Evolutionary conservation across 1,140 invertebrate species (phyloP), one percentile per base, ranked within the genome.

Genomic region (Amyelois transitella): DNA sequence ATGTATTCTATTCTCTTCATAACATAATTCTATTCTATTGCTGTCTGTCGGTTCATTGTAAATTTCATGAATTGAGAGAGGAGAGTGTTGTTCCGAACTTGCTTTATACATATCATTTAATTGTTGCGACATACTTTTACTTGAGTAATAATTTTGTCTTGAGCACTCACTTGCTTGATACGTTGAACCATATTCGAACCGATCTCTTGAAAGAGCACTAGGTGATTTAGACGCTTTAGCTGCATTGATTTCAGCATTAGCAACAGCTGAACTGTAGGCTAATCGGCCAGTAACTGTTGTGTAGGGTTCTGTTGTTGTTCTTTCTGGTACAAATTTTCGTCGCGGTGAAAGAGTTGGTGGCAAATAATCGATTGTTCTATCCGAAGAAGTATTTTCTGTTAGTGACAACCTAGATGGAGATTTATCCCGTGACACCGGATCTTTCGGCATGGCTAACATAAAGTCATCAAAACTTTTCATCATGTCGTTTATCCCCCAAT

Each of bases 401-500:
- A 91, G 72, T 17, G 91, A 92, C 48, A 91, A 70, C 53, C 91
- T 81, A 3, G 91, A 92, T 69, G 89, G 91, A 4, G 91, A 91
- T 66, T 91, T 89, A 25, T 90, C 89, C 62, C 79, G 70, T 20
- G 75, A 66, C 19, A 65, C 66, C 51, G 71, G 57, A 20, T 88
- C 82, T 67, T 86, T 86, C 48, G 88, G 81, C 53, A 75, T 73
- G 2, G 74, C 73, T 54, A 91, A 70, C 66, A 91, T 81, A 52
- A 91, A 82, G 55, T 91, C 90, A 63, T 90, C 88, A 74, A 91
- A 89, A 71, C 86, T 90, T 69, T 89, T 87, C 63, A 90, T 89
- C 81, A 90, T 91, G 70, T 91, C 92, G 20, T 91, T 91, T 55
- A 93, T 93, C n/a, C 89, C 92, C 94, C 94, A 95, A 70, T 91